A percentile compares a stretch with the other conserved stretches of the same genome.
Conservation (phyloP, 2,888 invertebrate species). For the Drosophila subsilvestris region DNA sequence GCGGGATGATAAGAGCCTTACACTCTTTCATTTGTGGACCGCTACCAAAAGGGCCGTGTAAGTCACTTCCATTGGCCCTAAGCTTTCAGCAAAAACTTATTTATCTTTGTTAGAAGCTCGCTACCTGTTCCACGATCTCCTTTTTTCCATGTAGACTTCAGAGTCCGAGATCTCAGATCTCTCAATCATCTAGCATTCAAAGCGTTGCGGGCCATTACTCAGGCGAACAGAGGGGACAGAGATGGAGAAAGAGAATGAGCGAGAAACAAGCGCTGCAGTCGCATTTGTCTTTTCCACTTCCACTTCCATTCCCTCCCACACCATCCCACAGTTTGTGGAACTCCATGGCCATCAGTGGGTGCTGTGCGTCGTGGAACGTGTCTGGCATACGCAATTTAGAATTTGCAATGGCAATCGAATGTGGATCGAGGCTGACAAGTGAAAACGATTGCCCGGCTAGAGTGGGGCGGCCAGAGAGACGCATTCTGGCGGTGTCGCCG, state of each 20-base stretch:
- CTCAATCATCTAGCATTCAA: constrained; percentile 11
- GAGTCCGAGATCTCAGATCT: constrained; percentile 11
- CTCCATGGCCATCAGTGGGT: constrained; percentile 10
- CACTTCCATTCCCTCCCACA: not conserved
- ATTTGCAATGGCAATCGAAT: constrained; percentile 58
- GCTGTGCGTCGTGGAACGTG: constrained; percentile 11
- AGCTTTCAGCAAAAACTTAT: not conserved
- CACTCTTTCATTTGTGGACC: no score
- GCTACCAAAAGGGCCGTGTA: no score
- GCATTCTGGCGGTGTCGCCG: constrained; percentile 1
- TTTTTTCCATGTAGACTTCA: not conserved
- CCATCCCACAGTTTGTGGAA: not conserved
- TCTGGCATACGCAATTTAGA: constrained; percentile 49
- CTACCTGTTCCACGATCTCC: not conserved
- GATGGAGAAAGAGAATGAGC: not conserved
- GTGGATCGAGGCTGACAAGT: constrained; percentile 72
- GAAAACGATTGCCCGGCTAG: constrained; percentile 18
- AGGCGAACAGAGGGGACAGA: not conserved
- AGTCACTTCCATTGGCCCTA: no score
- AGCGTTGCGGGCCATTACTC: constrained; percentile 30
- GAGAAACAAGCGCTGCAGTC: not conserved
- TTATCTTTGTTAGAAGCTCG: not conserved
- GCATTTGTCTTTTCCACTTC: not conserved
- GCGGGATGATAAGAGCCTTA: no score
- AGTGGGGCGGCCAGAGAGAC: not conserved